phyloP scores from a whole-genome alignment of 92 coral and sea anemone genomes.

The Bergia sp. region DNA sequence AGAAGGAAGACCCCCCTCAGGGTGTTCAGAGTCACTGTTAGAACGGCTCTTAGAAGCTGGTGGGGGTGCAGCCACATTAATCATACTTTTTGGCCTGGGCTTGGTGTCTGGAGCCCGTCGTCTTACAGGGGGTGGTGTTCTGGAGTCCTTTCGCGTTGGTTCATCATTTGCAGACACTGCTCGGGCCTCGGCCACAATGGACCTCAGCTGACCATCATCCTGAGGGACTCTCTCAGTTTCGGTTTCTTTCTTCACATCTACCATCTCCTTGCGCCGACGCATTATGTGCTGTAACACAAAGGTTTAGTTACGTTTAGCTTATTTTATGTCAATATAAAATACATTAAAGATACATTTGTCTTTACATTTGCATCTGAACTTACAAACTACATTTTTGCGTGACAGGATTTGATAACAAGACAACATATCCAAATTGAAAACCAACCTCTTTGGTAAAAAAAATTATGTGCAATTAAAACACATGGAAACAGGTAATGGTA shows the following conservation, averaged over 20 bases:
- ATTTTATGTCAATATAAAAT: too few relatives aligned
- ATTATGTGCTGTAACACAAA: slow-evolving; percentile 66
- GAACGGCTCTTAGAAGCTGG: slow-evolving; percentile 32
- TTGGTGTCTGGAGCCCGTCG: slow-evolving; percentile 68
- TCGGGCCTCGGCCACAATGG: slow-evolving; percentile 74
- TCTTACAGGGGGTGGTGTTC: slow-evolving; percentile 48
- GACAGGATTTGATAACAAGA: too few relatives aligned
- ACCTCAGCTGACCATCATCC: slow-evolving; percentile 67
- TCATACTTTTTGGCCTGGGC: slow-evolving; percentile 75
- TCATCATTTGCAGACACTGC: slow-evolving; percentile 55
- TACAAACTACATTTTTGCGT: too few relatives aligned
- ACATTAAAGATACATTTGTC: too few relatives aligned
- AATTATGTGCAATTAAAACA: too few relatives aligned
- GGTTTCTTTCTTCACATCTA: slow-evolving; percentile 50
- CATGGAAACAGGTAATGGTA: too few relatives aligned
- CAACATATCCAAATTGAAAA: too few relatives aligned
- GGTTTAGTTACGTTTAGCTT: too few relatives aligned
- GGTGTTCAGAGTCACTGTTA: slow-evolving; percentile 27
- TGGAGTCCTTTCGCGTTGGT: slow-evolving; percentile 43
- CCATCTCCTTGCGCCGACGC: slow-evolving; percentile 81
- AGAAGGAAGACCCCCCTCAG: background rate
- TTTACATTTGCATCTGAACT: too few relatives aligned
- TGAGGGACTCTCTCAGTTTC: slow-evolving; percentile 34
- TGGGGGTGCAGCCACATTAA: slow-evolving; percentile 35
- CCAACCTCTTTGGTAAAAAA: too few relatives aligned